These are phyloP conservation scores for Eilema depressum DNA, from an alignment of 2,888 invertebrate species.

Conservation along the genomic window DNA sequence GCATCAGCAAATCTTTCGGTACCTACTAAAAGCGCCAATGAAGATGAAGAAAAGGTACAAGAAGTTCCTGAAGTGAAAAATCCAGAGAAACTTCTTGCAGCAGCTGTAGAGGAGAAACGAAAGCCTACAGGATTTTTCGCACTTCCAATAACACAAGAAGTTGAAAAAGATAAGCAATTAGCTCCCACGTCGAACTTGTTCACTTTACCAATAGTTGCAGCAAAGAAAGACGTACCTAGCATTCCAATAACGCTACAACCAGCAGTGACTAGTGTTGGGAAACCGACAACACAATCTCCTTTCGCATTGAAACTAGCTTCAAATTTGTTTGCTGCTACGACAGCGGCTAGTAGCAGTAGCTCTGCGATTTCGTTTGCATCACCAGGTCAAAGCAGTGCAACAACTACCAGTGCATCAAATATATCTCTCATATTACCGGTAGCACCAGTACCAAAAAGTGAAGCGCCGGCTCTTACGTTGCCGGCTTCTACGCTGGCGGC, in stretches of 20 bases:
- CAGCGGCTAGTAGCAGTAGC: conserved; percentile 34
- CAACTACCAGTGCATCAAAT: conserved; percentile 40
- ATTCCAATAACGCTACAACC: conserved; percentile 8
- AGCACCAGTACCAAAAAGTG: conserved; percentile 42
- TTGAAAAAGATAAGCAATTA: conserved; percentile 19
- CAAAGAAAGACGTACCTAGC: conserved; percentile 28
- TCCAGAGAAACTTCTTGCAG: conserved; percentile 17
- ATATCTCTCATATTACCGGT: conserved; percentile 54
- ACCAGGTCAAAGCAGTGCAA: conserved; percentile 16
- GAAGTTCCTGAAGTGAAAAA: conserved; percentile 63
- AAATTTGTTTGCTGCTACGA: conserved; percentile 53
- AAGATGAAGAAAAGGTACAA: conserved; percentile 60
- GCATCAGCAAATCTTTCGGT: conserved; percentile 34
- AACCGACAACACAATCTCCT: conserved; percentile 36
- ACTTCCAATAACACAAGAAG: conserved; percentile 18
- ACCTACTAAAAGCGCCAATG: conserved; percentile 31
- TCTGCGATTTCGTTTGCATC: conserved; percentile 44
- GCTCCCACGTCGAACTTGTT: conserved; percentile 14
- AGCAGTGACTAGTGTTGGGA: conserved; percentile 24
- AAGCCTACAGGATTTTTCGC: conserved; percentile 22
- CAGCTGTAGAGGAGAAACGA: conserved; percentile 19
- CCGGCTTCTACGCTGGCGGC: background rate
- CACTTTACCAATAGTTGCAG: conserved; percentile 12
- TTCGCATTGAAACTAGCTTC: conserved; percentile 46
- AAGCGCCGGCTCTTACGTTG: conserved; percentile 19